Evolutionary conservation across 2,113 vertebrate species (phyloP), one percentile per base, ranked within the genome.

Genomic region (Chionomys nivalis): DNA sequence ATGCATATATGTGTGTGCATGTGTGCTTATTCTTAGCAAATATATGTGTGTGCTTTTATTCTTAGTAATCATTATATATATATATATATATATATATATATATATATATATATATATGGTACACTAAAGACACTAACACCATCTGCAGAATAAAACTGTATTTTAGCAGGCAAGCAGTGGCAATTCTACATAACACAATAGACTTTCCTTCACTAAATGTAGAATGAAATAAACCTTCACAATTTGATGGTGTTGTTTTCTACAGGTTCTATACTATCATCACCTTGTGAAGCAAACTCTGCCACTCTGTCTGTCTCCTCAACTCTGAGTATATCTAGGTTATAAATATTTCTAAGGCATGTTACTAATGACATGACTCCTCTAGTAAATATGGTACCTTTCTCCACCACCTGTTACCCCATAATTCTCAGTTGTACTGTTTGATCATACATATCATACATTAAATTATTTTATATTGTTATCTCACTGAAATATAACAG

Each of bases 301-400:
- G 81, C 93, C 93, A n/a, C 44, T 91, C 85, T 96, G 81, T 90
- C 97, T 70, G 55, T 73, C 93, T 96, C 77, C 81, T 68, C 52
- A 87, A 72, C 16, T 92, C 61, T 19, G n/a, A 89, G n/a, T 36
- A 88, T 79, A 63, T 90, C 77, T 95, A 61, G 63, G 89, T 65
- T 65, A 66, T 95, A 77, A 96, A 72, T 39, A 93, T 73, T 96
- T 91, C 88, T 83, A 82, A 93, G 93, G n/a, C 97, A 86, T 44
- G 83, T 90, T 81, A 97, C 76, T 93, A 93, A 96, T 78, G 76
- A 63, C 61, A 90, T 72, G 78, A 90, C 24, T 81, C 55, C 87
- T 19, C 52, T 58, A 77, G 79, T 58, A 93, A 91, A 92, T 75
- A 75, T 11, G 55, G 73, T 76, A 88, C 36, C 70, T 82, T 96